Base-by-base conservation (phyloP, 1,140 invertebrate species). In the Dendroctonus valens region DNA sequence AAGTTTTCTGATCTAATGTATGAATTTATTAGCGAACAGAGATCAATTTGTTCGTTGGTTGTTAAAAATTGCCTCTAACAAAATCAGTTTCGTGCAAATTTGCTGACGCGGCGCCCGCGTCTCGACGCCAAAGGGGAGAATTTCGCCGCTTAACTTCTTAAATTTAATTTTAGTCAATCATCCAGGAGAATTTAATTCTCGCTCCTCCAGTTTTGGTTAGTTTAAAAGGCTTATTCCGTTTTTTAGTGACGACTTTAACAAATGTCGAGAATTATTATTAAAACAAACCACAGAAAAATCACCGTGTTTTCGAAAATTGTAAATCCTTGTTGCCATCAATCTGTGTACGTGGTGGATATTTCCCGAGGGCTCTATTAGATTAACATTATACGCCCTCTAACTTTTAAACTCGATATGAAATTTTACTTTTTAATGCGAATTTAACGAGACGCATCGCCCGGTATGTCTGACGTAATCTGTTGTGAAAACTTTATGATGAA, bases 141-240 rank as follows among this genome's bases (percentile, higher is more conserved):
- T 73, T 70, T 74, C 74, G 74, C 73, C 74, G 73, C 74, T 76
- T 76, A 76, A 76, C 70, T 77, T 77, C 73, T 75, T 74, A 75
- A 75, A 78, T 78, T 76, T 77, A 78, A 77, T 78, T 78, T 76
- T 71, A 75, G 74, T 75, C 74, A 75, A 75, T 77, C 75, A 76
- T 74, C 71, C 69, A 55, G 39, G 63, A n/a, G 55, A 59, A 65
- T 65, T 65, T 65, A 51, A 65, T 65, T 65, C 50, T 58, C 44
- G 37, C 41, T 65, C 39, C 26, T 26, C 26, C 26, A 26, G 26
- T 26, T 26, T 26, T 26, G 26, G 26, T 26, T 2, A 26, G 26
- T 26, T 26, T 26, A 26, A 26, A 26, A 26, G 26, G 26, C 26
- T 26, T 26, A 26, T 26, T 26, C 26, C 26, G 26, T 26, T 26